These are phyloP conservation scores for Cyaniris semiargus DNA, from an alignment of 2,888 invertebrate genomes.

Conservation along the genomic window DNA sequence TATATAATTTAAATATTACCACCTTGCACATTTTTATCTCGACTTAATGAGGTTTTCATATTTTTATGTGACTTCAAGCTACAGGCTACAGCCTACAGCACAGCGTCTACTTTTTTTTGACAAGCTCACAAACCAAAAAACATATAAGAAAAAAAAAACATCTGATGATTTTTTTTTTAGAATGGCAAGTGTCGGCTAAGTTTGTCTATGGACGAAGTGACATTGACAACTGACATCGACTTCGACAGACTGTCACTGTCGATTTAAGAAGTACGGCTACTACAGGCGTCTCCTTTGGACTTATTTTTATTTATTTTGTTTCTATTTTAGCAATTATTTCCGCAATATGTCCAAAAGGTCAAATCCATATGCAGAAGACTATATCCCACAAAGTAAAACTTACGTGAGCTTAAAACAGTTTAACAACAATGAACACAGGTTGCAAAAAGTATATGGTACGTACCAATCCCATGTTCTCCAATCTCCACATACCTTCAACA, in stretches of 20 bases:
- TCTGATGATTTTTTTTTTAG: not conserved
- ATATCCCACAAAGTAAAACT: constrained; percentile 68
- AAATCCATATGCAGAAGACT: constrained; percentile 69
- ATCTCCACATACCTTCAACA: not conserved
- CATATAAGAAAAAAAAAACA: too few relatives aligned
- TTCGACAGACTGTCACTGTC: not conserved
- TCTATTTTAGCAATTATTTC: not conserved
- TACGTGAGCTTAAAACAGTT: constrained; percentile 68
- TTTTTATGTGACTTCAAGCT: too few relatives aligned
- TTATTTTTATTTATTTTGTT: not conserved
- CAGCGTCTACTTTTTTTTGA: too few relatives aligned
- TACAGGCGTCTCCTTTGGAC: not conserved
- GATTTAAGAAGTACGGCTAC: too few relatives aligned
- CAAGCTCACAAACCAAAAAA: too few relatives aligned
- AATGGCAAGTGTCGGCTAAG: not conserved
- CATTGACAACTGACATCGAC: not conserved
- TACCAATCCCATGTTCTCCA: constrained; percentile 9
- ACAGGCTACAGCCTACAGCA: too few relatives aligned
- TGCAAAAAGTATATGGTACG: constrained; percentile 69
- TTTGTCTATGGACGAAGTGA: not conserved
- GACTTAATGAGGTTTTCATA: too few relatives aligned
- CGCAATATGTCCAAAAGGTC: constrained; percentile 64
- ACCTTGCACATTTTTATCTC: too few relatives aligned
- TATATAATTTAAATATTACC: too few relatives aligned
- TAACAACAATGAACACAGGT: constrained; percentile 66